phyloP scores from a whole-genome alignment of 2,113 vertebrate species.

The Dendrocopos noguchii region DNA sequence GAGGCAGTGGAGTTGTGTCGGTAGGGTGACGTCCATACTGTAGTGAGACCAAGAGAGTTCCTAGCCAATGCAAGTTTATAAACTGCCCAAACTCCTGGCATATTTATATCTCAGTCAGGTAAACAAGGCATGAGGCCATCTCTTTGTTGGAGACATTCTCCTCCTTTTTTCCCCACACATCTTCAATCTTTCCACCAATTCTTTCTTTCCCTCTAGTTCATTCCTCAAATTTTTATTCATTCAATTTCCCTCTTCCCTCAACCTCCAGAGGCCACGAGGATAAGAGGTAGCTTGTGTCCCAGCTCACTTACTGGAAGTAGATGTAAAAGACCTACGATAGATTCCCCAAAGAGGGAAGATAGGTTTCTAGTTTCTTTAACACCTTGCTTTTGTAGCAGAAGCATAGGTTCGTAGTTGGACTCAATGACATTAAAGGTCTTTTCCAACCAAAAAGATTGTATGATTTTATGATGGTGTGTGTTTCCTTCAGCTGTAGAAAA shows the following conservation, averaged over 20 bases:
- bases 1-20: background rate
- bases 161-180: background rate
- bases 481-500: background rate
- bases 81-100: background rate
- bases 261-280: background rate
- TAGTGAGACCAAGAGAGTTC: background rate
- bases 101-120: background rate
- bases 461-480: too few relatives aligned
- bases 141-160: background rate
- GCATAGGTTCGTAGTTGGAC: background rate
- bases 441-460: too few relatives aligned
- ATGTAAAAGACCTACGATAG: background rate
- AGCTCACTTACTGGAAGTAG: background rate
- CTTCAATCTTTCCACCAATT: background rate
- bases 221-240: background rate
- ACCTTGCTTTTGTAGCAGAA: background rate
- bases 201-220: background rate
- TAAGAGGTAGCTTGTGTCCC: background rate
- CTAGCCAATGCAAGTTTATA: background rate
- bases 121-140: background rate
- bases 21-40: background rate
- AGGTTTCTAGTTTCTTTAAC: background rate
- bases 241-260: background rate
- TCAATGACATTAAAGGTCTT: too few relatives aligned
- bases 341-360: background rate